phyloP scores from a whole-genome alignment of 2,797 vertebrate species.

The Trachurus trachurus region DNA sequence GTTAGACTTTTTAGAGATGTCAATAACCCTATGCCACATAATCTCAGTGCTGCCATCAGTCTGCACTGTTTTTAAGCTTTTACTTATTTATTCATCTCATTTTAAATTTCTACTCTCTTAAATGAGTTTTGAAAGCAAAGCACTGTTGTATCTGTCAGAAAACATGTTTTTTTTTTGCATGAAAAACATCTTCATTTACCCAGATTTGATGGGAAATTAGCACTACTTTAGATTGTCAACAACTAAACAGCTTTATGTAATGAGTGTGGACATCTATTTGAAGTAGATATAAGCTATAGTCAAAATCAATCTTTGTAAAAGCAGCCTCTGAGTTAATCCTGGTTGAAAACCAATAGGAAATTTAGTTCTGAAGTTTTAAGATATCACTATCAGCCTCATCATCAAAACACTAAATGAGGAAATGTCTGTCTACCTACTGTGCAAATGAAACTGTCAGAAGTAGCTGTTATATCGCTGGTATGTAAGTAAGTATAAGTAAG shows the following conservation, averaged over 20 bases:
- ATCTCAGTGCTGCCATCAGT: no score
- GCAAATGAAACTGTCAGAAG: not conserved
- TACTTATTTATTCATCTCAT: not conserved
- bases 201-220: not conserved
- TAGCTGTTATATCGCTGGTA: no score
- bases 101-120: not conserved
- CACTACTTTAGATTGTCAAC: not conserved
- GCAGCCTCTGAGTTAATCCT: not conserved
- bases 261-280: not conserved
- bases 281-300: not conserved
- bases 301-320: not conserved
- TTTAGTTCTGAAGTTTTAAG: not conserved
- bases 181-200: not conserved
- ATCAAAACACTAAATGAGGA: not conserved
- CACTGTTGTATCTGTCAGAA: not conserved
- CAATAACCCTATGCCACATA: no score
- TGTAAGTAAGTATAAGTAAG: no score
- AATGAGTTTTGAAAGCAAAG: not conserved
- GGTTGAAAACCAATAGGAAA: not conserved
- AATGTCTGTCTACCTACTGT: not conserved
- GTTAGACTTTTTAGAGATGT: no score
- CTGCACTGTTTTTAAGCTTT: no score
- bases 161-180: not conserved
- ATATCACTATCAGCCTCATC: not conserved
- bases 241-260: not conserved